These are phyloP conservation scores for Phrynocephalus forsythii DNA, from an alignment of 2,797 vertebrate genomes.

Conservation along the genomic window DNA sequence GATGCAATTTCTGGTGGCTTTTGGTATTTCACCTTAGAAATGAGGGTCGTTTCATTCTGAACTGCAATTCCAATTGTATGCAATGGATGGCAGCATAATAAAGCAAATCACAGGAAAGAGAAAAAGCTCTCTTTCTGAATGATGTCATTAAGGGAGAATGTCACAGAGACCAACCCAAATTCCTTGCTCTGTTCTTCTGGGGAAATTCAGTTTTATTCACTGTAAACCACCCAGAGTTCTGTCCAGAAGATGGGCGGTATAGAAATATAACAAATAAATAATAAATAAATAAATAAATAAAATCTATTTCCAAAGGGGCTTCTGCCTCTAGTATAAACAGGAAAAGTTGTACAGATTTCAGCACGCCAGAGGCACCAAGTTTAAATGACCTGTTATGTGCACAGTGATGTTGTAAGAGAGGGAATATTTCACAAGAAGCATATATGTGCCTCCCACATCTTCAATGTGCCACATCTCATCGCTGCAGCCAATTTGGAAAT, in stretches of 20 bases:
- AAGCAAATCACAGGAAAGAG: constrained; percentile 48
- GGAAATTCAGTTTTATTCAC: neutral
- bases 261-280: no score
- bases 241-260: no score
- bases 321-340: neutral
- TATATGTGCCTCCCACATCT: neutral
- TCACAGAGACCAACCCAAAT: neutral
- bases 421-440: neutral
- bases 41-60: no score
- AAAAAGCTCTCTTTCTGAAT: neutral
- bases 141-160: neutral
- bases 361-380: neutral
- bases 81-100: constrained; percentile 75
- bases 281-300: no score
- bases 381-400: no score
- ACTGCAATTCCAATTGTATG: constrained; percentile 35
- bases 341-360: no score
- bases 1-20: neutral
- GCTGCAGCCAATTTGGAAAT: neutral
- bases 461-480: neutral
- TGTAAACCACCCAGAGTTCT: neutral
- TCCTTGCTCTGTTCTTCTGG: neutral
- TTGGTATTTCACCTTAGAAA: neutral
- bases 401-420: neutral
- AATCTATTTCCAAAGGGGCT: neutral